phyloP scores from a whole-genome alignment of 2,113 vertebrate species.

The Brachionichthys hirsutus region DNA sequence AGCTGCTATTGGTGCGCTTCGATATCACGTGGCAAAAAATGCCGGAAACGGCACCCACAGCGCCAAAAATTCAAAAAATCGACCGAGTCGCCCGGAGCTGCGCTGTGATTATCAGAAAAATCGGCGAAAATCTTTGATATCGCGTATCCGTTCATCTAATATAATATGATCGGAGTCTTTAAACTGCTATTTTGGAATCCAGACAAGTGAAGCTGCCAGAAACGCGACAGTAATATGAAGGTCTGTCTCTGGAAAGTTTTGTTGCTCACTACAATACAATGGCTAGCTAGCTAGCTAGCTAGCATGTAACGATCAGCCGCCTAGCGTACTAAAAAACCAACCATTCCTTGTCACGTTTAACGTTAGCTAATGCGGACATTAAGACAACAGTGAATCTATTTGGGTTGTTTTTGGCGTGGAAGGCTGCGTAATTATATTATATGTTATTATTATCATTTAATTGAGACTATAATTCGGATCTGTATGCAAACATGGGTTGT shows the following conservation, averaged over 20 bases:
- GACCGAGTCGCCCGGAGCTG: not conserved
- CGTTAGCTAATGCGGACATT: too few relatives aligned
- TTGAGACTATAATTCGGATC: too few relatives aligned
- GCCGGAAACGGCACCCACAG: slow-evolving; percentile 59
- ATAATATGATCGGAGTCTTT: not conserved
- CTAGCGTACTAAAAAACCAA: slow-evolving; percentile 3
- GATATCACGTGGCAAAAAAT: slow-evolving; percentile 57
- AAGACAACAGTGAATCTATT: too few relatives aligned
- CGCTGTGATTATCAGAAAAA: slow-evolving; percentile 25
- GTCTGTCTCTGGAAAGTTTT: slow-evolving; percentile 52
- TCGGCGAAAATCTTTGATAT: not conserved
- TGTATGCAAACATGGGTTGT: too few relatives aligned
- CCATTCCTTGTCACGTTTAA: too few relatives aligned
- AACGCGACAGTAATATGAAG: slow-evolving; percentile 69
- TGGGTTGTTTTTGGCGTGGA: too few relatives aligned
- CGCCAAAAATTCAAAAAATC: slow-evolving; percentile 96
- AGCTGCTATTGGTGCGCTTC: slow-evolving; percentile 47
- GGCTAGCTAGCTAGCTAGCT: not conserved
- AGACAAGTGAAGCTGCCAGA: slow-evolving; percentile 16
- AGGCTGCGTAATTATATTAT: too few relatives aligned
- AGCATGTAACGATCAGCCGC: not conserved
- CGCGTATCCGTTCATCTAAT: not conserved
- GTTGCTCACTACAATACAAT: not conserved
- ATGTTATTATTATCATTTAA: too few relatives aligned
- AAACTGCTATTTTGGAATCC: not conserved